Conservation (phyloP, 2,888 invertebrate species). For the Byasa hedistus region DNA sequence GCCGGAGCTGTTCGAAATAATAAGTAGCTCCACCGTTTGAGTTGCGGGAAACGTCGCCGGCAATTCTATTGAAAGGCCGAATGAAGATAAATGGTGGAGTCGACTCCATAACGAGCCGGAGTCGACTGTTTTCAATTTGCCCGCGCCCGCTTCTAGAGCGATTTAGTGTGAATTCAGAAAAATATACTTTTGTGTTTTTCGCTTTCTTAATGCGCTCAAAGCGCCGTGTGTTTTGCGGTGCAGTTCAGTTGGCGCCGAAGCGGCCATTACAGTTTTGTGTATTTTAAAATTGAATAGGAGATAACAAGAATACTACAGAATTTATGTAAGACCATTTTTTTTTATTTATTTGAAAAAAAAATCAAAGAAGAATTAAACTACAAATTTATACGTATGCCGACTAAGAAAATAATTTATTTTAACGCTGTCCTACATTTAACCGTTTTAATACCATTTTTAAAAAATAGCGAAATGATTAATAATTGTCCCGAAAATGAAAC, state of each 20-base stretch:
- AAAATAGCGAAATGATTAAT: too few species aligned
- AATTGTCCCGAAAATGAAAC: too few species aligned
- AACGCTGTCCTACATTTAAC: too few species aligned
- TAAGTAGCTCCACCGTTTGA: slow-evolving; percentile 75
- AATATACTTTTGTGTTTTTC: slow-evolving; percentile 46
- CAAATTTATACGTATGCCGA: too few species aligned
- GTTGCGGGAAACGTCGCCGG: slow-evolving; percentile 72
- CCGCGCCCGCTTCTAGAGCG: slow-evolving; percentile 54
- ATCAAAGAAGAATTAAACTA: too few species aligned
- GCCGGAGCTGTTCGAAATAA: slow-evolving; percentile 72
- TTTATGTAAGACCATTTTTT: background rate
- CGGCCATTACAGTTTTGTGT: slow-evolving; percentile 24
- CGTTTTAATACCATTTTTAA: too few species aligned
- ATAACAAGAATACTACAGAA: background rate
- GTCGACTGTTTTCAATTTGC: slow-evolving; percentile 77
- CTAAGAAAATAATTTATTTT: too few species aligned
- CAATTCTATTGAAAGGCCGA: slow-evolving; percentile 75
- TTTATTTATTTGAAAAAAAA: too few species aligned
- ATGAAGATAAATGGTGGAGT: slow-evolving; percentile 76
- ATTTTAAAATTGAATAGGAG: background rate
- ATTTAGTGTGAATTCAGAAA: slow-evolving; percentile 65
- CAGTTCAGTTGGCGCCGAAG: slow-evolving; percentile 26
- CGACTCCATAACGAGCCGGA: slow-evolving; percentile 73
- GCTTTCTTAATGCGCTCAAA: slow-evolving; percentile 32
- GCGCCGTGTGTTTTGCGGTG: slow-evolving; percentile 13